phyloP scores from a whole-genome alignment of 2,888 invertebrate species.

The Noctua janthina region DNA sequence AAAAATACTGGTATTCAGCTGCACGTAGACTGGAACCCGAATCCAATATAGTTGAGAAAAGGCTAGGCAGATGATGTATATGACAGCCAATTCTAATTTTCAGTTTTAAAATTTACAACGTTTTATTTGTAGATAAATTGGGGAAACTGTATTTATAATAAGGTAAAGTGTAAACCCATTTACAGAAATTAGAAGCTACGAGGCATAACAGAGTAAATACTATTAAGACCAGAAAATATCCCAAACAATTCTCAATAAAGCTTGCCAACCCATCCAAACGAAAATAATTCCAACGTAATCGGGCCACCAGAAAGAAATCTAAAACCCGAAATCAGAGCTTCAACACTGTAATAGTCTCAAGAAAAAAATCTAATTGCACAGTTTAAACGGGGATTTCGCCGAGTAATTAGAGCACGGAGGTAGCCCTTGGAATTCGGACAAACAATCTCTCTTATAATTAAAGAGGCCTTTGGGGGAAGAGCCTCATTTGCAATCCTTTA shows the following conservation, averaged over 20 bases:
- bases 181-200: neutral
- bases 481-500: conserved; percentile 88
- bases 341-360: conserved; percentile 52
- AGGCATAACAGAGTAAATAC: neutral
- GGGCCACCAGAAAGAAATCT: conserved; percentile 39
- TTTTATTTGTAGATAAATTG: no score
- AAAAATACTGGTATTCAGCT: no score
- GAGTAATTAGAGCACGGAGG: conserved; percentile 80
- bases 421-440: conserved; percentile 80
- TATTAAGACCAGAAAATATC: neutral
- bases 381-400: conserved; percentile 77
- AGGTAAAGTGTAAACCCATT: neutral
- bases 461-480: conserved; percentile 75
- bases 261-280: neutral
- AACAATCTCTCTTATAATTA: conserved; percentile 87
- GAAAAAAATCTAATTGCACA: conserved; percentile 74
- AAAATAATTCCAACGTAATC: conserved; percentile 41
- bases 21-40: no score
- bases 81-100: no score
- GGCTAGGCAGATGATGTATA: no score
- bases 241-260: neutral
- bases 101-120: no score
- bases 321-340: conserved; percentile 59
- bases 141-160: neutral
- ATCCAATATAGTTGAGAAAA: no score